Conservation (phyloP, 2,888 invertebrate genomes). For the Eupithecia abbreviata region DNA sequence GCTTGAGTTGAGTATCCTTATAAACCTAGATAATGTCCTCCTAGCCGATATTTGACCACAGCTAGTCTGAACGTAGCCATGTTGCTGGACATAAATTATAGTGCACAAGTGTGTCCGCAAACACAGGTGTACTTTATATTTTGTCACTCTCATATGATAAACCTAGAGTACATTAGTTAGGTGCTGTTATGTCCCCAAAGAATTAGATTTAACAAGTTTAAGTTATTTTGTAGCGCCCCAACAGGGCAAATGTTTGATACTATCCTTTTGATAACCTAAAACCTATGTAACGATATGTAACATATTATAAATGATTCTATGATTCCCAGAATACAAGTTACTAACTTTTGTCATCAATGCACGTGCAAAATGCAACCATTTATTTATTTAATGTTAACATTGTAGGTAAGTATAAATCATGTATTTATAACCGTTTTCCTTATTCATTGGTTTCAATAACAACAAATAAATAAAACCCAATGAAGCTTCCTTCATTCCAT, state of each 20-base stretch:
- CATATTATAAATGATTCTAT: too few relatives aligned
- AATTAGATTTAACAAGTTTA: too few relatives aligned
- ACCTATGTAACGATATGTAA: too few relatives aligned
- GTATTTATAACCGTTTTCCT: not conserved
- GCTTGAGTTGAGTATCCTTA: not conserved
- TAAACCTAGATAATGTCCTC: not conserved
- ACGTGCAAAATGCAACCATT: not conserved
- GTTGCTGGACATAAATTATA: not conserved
- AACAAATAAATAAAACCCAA: not conserved
- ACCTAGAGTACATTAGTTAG: too few relatives aligned
- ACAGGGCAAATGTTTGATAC: too few relatives aligned
- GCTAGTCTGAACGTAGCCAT: not conserved
- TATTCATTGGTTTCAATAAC: slow-evolving; percentile 2
- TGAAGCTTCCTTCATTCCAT: slow-evolving; percentile 23
- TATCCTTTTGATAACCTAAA: too few relatives aligned
- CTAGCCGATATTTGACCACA: too few relatives aligned
- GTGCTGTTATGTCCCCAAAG: too few relatives aligned
- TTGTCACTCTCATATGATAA: not conserved
- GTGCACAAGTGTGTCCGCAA: not conserved
- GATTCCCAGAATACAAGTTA: too few relatives aligned
- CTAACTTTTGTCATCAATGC: not conserved
- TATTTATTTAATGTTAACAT: not conserved
- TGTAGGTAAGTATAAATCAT: not conserved
- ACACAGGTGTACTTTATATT: not conserved
- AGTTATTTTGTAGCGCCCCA: too few relatives aligned